phyloP scores from a whole-genome alignment of 1,140 invertebrate genomes.

The Sinonovacula constricta region DNA sequence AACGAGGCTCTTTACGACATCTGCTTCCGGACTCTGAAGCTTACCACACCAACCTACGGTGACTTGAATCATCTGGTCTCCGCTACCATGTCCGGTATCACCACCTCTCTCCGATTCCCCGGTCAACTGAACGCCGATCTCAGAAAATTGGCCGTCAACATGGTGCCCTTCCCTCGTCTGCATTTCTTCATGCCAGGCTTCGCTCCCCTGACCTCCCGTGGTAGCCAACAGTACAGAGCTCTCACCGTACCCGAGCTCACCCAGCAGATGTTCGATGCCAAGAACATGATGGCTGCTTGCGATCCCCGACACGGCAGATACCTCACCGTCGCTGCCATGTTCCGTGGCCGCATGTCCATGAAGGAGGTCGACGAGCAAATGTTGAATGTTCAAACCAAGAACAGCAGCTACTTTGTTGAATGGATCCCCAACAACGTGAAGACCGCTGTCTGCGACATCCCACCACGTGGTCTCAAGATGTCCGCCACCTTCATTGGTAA shows the following conservation, averaged over 20 bases:
- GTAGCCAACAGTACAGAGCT: conserved; percentile 10
- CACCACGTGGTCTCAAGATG: conserved; percentile 94
- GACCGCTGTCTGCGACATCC: conserved; percentile 94
- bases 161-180: no score
- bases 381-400: conserved; percentile 93
- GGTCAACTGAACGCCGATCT: no score
- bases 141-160: no score
- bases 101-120: no score
- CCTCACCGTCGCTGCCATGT: conserved; percentile 95
- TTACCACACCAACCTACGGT: no score
- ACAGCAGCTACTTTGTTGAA: conserved; percentile 87
- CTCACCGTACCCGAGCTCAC: conserved; percentile 81
- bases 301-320: conserved; percentile 86
- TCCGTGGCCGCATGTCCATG: conserved; percentile 97
- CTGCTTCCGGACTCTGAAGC: no score
- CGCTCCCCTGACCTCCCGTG: no score
- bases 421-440: conserved; percentile 88
- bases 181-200: no score
- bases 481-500: conserved; percentile 88
- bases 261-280: conserved; percentile 86
- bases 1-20: no score
- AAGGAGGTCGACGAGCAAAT: conserved; percentile 90
- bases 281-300: conserved; percentile 88
- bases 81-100: no score
- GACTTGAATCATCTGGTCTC: no score